A percentile compares a stretch with the other conserved stretches of the same genome.
Conservation (phyloP, 2,888 invertebrate genomes). For the Hesperia comma region DNA sequence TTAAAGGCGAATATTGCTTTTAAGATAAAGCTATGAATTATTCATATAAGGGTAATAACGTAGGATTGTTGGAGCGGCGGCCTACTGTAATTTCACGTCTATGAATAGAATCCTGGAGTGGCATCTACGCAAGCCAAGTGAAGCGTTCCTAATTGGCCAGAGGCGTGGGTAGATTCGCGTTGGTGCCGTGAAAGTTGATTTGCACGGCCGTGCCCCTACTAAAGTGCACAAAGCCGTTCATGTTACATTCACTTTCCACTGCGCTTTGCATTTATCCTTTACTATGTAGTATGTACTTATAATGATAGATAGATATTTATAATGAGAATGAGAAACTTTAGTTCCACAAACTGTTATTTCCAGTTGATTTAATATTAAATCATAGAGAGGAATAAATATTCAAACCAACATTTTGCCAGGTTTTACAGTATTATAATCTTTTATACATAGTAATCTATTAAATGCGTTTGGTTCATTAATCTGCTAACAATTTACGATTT, state of each 20-base stretch:
- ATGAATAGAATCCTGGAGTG: slow-evolving; percentile 55
- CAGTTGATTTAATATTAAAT: too few species aligned
- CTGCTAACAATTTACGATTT: too few species aligned
- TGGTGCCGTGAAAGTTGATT: slow-evolving; percentile 74
- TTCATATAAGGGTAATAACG: slow-evolving; percentile 61
- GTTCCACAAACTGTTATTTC: too few species aligned
- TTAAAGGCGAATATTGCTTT: slow-evolving; percentile 26
- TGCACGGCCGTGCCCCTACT: slow-evolving; percentile 46
- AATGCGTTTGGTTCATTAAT: too few species aligned
- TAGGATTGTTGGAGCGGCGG: slow-evolving; percentile 53
- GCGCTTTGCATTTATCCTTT: slow-evolving; percentile 10
- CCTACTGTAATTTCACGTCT: slow-evolving; percentile 56
- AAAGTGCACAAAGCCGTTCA: slow-evolving; percentile 44
- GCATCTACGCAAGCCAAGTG: slow-evolving; percentile 46
- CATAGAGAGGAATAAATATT: too few species aligned
- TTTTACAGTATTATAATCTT: too few species aligned
- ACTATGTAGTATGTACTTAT: not conserved
- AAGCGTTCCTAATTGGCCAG: slow-evolving; percentile 54
- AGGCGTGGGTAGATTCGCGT: slow-evolving; percentile 52
- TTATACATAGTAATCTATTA: too few species aligned
- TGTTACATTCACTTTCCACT: slow-evolving; percentile 47
- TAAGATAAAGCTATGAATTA: slow-evolving; percentile 57
- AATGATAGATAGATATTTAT: not conserved
- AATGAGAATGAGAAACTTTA: not conserved
- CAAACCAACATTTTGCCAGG: too few species aligned